A percentile compares a stretch with the other conserved stretches of the same genome.
These are phyloP conservation scores for Nomada ruficornis DNA, from an alignment of 2,888 invertebrate species.

Conservation along the genomic window DNA sequence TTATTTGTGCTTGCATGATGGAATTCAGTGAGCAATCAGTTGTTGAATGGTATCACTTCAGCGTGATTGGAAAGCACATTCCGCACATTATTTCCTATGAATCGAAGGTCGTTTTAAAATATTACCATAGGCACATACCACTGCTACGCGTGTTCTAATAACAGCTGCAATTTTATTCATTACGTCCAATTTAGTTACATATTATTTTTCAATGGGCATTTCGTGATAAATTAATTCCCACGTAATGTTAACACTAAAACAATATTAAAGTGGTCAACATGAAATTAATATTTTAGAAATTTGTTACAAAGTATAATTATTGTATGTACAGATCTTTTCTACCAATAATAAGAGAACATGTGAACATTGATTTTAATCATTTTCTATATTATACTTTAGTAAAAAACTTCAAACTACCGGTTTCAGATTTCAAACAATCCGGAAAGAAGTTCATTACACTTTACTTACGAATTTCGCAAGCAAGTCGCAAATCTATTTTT, in stretches of 20 bases:
- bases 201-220: neutral
- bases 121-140: neutral
- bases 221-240: neutral
- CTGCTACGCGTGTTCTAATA: neutral
- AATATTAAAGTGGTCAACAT: neutral
- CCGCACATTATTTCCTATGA: constrained; percentile 23
- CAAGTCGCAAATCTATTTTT: constrained; percentile 24
- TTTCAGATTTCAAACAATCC: neutral
- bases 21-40: constrained; percentile 31
- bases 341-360: too few species aligned
- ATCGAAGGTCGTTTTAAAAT: constrained; percentile 31
- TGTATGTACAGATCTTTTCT: too few species aligned
- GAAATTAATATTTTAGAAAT: neutral
- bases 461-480: too few species aligned
- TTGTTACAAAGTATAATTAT: neutral
- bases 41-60: constrained; percentile 21
- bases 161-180: neutral
- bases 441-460: neutral
- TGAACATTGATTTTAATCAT: too few species aligned
- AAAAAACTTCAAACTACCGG: neutral
- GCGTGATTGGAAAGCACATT: constrained; percentile 36
- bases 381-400: too few species aligned
- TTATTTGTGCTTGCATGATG: constrained; percentile 29
- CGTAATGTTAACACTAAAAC: neutral
- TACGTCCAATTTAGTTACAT: neutral